Percentiles rank a stretch among this genome's conserved stretches.
Conservation (phyloP, 2,888 invertebrate species). For the Diploptera punctata region DNA sequence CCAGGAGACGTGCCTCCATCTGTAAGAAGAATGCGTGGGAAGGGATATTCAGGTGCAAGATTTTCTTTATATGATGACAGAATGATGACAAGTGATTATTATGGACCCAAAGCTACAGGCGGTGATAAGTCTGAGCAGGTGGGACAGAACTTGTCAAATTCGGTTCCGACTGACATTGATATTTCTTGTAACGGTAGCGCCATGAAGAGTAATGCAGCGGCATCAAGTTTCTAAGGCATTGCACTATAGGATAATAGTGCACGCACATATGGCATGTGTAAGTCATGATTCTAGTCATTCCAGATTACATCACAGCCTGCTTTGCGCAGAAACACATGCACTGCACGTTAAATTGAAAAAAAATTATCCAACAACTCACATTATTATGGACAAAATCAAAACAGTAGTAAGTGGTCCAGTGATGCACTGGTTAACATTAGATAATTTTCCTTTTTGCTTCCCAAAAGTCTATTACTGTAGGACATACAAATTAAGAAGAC, state of each 20-base stretch:
- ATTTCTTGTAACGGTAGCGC: constrained; percentile 11
- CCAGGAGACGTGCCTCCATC: constrained; percentile 84
- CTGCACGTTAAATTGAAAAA: too few species aligned
- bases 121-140: not conserved
- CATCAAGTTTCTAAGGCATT: constrained; percentile 20
- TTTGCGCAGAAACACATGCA: too few species aligned
- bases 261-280: not conserved
- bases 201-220: not conserved
- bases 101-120: not conserved
- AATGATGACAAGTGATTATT: constrained; percentile 67
- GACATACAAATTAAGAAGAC: not conserved
- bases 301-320: too few species aligned
- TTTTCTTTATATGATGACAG: constrained; percentile 89
- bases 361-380: too few species aligned
- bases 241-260: not conserved
- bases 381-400: too few species aligned
- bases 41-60: constrained; percentile 66
- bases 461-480: not conserved
- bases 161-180: constrained; percentile 23
- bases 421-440: too few species aligned
- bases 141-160: constrained; percentile 14
- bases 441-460: too few species aligned
- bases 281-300: not conserved
- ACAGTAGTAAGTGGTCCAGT: too few species aligned
- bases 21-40: constrained; percentile 70